Evolutionary conservation across 1,140 invertebrate species (phyloP).

Genomic region (Apis florea): DNA sequence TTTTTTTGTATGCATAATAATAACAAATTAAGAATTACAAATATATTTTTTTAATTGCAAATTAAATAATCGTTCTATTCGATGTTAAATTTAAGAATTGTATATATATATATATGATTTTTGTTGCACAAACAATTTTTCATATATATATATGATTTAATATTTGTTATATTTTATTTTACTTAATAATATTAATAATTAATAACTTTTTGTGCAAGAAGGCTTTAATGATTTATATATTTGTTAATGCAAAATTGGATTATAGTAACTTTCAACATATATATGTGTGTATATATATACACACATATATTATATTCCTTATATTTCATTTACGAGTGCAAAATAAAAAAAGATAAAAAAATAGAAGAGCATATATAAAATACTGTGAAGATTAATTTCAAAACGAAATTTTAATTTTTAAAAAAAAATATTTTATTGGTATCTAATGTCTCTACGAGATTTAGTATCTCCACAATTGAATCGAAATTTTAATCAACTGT

Average conservation of each 20-base stretch:
- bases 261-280: background rate
- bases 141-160: no score
- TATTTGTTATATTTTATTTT: background rate
- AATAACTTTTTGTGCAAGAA: background rate
- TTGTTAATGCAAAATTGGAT: background rate
- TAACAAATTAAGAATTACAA: background rate
- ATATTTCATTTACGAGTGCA: background rate
- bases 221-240: constrained; percentile 2
- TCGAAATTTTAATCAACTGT: background rate
- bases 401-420: background rate
- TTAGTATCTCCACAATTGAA: background rate
- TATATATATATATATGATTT: no score
- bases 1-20: background rate
- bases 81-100: background rate
- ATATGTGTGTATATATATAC: no score
- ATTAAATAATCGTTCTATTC: background rate
- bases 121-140: no score
- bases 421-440: constrained; percentile 4
- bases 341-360: background rate
- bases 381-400: background rate
- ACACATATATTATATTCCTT: background rate
- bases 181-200: background rate
- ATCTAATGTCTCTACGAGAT: constrained; percentile 12
- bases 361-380: background rate
- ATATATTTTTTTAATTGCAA: background rate